Conservation (phyloP, 2,797 vertebrate species). For the Takifugu rubripes region DNA sequence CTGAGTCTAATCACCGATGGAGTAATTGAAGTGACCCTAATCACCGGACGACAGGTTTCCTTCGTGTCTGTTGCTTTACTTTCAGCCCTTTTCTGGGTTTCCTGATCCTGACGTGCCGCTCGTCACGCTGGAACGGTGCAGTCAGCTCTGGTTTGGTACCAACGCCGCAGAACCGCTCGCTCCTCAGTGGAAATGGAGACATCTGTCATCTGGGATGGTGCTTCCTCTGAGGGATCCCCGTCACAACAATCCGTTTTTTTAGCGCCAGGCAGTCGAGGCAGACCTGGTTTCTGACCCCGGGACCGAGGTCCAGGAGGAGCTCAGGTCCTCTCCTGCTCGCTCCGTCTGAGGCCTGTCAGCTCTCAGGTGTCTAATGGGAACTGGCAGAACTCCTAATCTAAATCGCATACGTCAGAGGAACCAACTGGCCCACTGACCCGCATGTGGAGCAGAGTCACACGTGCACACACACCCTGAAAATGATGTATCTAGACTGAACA, state of each 20-base stretch:
- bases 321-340: constrained; percentile 23
- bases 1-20: constrained; percentile 49
- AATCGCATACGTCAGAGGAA: constrained; percentile 39
- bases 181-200: constrained; percentile 28
- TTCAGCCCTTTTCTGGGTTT: background rate
- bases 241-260: background rate
- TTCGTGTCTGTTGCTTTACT: constrained; percentile 4
- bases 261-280: background rate
- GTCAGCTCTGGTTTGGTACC: constrained; percentile 43
- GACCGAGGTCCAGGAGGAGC: background rate
- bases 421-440: constrained; percentile 50
- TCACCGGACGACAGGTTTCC: constrained; percentile 37
- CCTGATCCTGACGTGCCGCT: too few species aligned
- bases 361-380: constrained; percentile 59
- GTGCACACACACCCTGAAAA: background rate
- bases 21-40: constrained; percentile 61
- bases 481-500: background rate
- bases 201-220: constrained; percentile 10
- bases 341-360: constrained; percentile 14
- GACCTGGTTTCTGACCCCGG: background rate
- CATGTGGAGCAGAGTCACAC: constrained; percentile 21
- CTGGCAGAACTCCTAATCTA: constrained; percentile 58
- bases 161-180: constrained; percentile 26
- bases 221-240: constrained; percentile 5
- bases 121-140: too few species aligned